Base-by-base conservation (phyloP, 2,797 vertebrate genomes). In the Serranus cabrilla region DNA sequence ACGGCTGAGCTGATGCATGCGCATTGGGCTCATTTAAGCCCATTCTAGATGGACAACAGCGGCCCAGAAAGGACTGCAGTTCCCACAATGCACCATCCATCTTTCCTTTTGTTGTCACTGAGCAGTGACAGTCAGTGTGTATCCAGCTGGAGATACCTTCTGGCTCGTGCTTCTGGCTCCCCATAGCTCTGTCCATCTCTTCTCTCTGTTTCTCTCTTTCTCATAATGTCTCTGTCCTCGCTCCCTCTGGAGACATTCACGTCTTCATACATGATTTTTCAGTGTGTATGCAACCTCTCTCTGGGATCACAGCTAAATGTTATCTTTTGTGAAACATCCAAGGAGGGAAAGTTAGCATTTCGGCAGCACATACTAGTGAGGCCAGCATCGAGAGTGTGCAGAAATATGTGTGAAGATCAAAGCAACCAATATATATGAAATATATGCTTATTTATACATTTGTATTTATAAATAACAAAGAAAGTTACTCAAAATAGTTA, bases 121-220 rank as follows among this genome's bases (percentile, higher is more conserved):
- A 63, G 71, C 57, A 57, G 69, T 77, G 59, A 66, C 62, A 54
- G 70, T 74, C 67, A 74, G 62, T 80, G 63, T 86, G 69, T 81
- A 54, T 86, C 77, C 66, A 81, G 69, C 58, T 78, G 82, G 82
- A 87, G 86, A 92, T 82, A 91, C 89, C 84, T 91, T 93, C 90
- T 90, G 82, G 49, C 74, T 66, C 66, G 17, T 86, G 84, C 88
- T 83, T 87, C 57, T 75, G 75, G 85, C 87, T 86, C 55, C 55
- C 51, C 80, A 81, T 67, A 63, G 47, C 91, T 89, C 84, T 93
- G 89, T 94, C 94, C 60, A 25, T 94, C 89, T 93, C 11, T 93
- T 21, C 1, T 25, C 21, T 94, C 91, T 85, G 91, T 93, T 92
- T 93, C 10, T 94, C 90, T 64, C 34, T 78, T 14, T 72, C 47